phyloP scores from a whole-genome alignment of 1,140 invertebrate species.

The Drosophila equinoxialis region DNA sequence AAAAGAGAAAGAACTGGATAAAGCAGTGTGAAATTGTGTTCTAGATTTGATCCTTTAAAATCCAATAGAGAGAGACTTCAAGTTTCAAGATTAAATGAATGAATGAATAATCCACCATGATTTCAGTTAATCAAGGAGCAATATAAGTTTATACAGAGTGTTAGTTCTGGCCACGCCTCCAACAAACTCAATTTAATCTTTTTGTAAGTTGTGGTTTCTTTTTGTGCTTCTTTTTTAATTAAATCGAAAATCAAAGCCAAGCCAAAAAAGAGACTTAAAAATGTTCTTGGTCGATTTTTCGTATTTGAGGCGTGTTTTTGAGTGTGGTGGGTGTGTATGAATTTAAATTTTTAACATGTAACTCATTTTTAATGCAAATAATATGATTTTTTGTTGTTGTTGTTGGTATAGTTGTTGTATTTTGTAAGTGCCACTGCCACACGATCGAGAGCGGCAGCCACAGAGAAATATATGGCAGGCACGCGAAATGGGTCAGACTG shows the following conservation, averaged over 20 bases:
- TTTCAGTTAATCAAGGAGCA: background rate
- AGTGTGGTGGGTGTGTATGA: slow-evolving; percentile 67
- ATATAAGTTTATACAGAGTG: background rate
- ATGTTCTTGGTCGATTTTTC: slow-evolving; percentile 58
- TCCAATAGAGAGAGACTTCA: too few species aligned
- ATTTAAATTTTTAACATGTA: slow-evolving; percentile 79
- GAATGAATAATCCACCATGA: slow-evolving; percentile 18
- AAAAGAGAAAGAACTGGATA: background rate
- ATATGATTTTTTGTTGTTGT: slow-evolving; percentile 48
- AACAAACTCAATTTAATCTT: slow-evolving; percentile 35
- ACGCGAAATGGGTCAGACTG: slow-evolving; percentile 68
- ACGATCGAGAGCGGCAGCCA: background rate
- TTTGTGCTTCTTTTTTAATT: slow-evolving; percentile 3
- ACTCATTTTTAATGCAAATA: slow-evolving; percentile 79
- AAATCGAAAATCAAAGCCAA: slow-evolving; percentile 13
- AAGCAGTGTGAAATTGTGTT: too few species aligned
- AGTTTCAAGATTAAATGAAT: too few species aligned
- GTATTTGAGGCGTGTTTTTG: slow-evolving; percentile 47
- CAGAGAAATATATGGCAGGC: slow-evolving; percentile 38
- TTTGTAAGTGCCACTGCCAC: slow-evolving; percentile 26
- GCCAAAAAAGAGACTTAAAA: slow-evolving; percentile 3
- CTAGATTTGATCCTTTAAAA: background rate
- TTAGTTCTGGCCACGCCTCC: slow-evolving; percentile 33
- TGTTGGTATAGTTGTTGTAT: slow-evolving; percentile 6
- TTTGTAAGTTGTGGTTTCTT: slow-evolving; percentile 42